Percentiles rank a stretch among this genome's conserved stretches.
phyloP scores from a whole-genome alignment of 2,888 invertebrate genomes.

The Myopa tessellatipennis region DNA sequence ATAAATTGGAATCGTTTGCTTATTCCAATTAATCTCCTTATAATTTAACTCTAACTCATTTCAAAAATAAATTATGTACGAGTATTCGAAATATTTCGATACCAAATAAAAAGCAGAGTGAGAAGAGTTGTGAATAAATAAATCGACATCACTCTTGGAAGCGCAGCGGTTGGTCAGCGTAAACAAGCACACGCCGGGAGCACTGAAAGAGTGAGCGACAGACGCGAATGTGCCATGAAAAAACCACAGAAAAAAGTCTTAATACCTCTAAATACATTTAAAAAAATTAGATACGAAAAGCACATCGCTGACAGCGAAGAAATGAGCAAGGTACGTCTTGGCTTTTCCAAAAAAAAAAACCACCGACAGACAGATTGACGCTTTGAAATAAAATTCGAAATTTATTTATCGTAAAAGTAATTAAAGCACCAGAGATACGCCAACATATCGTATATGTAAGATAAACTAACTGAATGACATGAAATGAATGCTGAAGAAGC shows the following conservation, averaged over 20 bases:
- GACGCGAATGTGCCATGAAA: not conserved
- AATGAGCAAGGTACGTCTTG: not conserved
- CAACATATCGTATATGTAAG: too few species aligned
- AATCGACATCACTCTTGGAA: conserved; percentile 37
- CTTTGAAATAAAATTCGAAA: too few species aligned
- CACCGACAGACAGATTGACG: too few species aligned
- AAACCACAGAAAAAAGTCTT: not conserved
- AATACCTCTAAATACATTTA: not conserved
- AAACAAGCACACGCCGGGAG: conserved; percentile 11
- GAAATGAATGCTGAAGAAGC: too few species aligned
- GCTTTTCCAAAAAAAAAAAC: not conserved
- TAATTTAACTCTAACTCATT: not conserved
- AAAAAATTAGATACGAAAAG: too few species aligned
- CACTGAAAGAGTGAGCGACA: not conserved
- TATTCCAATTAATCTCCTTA: too few species aligned
- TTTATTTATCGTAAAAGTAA: too few species aligned
- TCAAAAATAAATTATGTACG: conserved; percentile 28
- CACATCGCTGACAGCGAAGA: not conserved
- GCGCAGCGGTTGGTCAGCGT: conserved; percentile 21
- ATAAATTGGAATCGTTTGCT: too few species aligned
- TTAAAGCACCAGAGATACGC: too few species aligned
- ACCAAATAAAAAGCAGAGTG: too few species aligned
- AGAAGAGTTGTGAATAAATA: conserved; percentile 38
- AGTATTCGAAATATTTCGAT: not conserved
- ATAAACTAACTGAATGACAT: too few species aligned